Base-by-base conservation (phyloP, 2,888 invertebrate species). In the Drosophila colorata region DNA sequence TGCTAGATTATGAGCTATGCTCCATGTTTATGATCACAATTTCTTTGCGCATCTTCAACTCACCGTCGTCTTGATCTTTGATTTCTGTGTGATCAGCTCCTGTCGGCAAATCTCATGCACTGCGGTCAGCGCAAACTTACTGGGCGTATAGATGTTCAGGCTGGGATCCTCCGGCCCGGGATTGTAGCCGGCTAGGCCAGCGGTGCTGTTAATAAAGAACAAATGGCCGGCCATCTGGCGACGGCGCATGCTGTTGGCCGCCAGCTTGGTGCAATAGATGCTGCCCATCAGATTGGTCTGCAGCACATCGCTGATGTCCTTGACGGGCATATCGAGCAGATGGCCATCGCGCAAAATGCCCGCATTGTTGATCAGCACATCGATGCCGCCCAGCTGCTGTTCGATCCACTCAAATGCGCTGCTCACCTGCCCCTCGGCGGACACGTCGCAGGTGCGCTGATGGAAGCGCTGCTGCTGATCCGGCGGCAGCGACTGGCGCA, bases 361-460 rank as follows among this genome's bases (percentile, higher is more conserved):
- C 1, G 95, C 95, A 88, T 94, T 94, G 79, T 95, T 95, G 13
- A 95, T 88, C 40, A 94, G 92, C 7, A 95, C 93, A 84, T 94
- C 93, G 18, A 94, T 92, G 11, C 94, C 93, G 0, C 94, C 94
- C 4, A 94, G 77, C 11, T 92, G 88, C 8, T 91, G 74, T 14
- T 94, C 93, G 58, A 94, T 92, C 92, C 92, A 93, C 16, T 90
- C 86, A 82, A 95, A 95, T 31, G 93, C 93, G 2, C 85, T 84
- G 37, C 93, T 77, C 41, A 95, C 93, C 2, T 94, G 93, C 1
- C 93, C 90, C 70, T 94, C 94, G 9, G 93, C 92, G 0, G 91
- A 90, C 0, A 95, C 87, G 80, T 95, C 94, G 52, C 92, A 92
- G 51, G 81, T 80, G 7, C 74, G 80, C 25, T 79, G 78, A 59